Conservation (phyloP, 2,113 vertebrate species). For the Tetrao urogallus region DNA sequence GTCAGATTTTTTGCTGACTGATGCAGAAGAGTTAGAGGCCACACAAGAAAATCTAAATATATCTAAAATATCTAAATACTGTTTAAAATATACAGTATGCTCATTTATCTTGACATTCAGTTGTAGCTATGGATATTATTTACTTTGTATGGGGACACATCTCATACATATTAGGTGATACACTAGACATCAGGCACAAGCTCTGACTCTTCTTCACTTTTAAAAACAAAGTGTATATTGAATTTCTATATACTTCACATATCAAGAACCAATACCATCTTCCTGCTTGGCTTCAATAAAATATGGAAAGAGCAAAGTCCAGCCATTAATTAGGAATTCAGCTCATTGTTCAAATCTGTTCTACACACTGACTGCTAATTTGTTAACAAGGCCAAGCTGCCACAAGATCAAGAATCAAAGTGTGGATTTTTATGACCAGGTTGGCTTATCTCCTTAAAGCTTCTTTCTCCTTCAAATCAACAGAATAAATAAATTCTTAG, state of each 20-base stretch:
- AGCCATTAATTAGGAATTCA: too few species aligned
- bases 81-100: not conserved
- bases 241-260: not conserved
- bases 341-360: too few species aligned
- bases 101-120: not conserved
- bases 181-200: not conserved
- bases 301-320: too few species aligned
- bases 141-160: not conserved
- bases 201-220: not conserved
- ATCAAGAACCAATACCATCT: not conserved
- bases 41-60: not conserved
- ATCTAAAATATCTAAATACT: not conserved
- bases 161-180: not conserved
- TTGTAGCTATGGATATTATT: not conserved
- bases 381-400: too few species aligned
- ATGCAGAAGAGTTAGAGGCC: not conserved
- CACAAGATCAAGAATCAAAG: not conserved
- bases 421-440: not conserved
- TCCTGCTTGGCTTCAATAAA: too few species aligned
- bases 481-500: not conserved
- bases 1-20: not conserved
- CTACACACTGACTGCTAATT: too few species aligned
- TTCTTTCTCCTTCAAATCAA: not conserved
- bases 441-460: not conserved
- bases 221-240: not conserved